Evolutionary conservation across 2,888 invertebrate species (phyloP).

Genomic region (Malachius bipustulatus): DNA sequence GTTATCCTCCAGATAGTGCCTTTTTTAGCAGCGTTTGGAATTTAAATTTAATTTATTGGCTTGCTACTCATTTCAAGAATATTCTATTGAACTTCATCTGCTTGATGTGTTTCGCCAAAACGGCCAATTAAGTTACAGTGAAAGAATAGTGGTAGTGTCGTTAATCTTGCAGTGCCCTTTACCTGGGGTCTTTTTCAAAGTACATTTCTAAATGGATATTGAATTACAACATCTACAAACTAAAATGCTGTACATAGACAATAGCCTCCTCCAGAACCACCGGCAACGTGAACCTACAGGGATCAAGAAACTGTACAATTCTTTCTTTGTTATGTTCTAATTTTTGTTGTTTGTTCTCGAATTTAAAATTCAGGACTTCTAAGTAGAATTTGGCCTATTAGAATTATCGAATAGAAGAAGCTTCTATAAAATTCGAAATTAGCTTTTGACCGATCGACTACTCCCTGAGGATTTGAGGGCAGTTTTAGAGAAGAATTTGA

Average conservation of each 20-base stretch:
- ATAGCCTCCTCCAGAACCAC: slow-evolving; percentile 67
- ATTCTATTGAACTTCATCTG: too few relatives aligned
- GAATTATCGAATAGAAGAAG: background rate
- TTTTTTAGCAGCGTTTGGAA: too few relatives aligned
- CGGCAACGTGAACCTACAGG: slow-evolving; percentile 75
- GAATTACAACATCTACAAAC: slow-evolving; percentile 32
- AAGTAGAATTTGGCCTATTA: too few relatives aligned
- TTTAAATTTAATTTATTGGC: too few relatives aligned
- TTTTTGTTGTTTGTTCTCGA: too few relatives aligned
- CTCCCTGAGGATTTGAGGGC: slow-evolving; percentile 2
- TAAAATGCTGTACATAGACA: slow-evolving; percentile 60
- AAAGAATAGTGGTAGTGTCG: background rate
- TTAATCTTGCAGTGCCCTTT: background rate
- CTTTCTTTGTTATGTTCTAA: slow-evolving; percentile 80
- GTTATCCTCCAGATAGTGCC: too few relatives aligned
- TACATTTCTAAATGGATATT: slow-evolving; percentile 36
- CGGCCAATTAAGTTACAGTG: background rate
- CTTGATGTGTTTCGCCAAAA: slow-evolving; percentile 3
- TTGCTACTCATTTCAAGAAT: too few relatives aligned
- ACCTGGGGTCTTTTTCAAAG: slow-evolving; percentile 1
- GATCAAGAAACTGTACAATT: slow-evolving; percentile 77
- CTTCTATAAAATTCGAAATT: background rate
- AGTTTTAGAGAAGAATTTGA: too few relatives aligned
- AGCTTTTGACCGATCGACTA: background rate
- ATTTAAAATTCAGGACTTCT: too few relatives aligned